phyloP scores from a whole-genome alignment of 2,797 vertebrate species.

The Pseudochirops corinnae region DNA sequence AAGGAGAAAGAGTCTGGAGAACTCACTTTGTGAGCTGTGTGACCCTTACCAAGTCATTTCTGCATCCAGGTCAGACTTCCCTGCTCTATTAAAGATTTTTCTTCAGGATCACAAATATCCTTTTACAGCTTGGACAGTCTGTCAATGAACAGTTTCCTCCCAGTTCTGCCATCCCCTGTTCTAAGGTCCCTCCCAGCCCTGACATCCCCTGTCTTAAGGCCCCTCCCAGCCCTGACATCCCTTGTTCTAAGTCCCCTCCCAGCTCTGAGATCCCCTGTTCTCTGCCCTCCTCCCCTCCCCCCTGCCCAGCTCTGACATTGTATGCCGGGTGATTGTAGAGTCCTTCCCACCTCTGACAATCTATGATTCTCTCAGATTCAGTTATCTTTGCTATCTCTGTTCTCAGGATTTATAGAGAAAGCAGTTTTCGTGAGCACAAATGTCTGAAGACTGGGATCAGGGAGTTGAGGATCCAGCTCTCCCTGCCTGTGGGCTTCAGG shows the following conservation, averaged over 20 bases:
- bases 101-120: not conserved
- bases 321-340: not conserved
- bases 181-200: too few species aligned
- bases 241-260: not conserved
- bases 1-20: rapidly evolving
- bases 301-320: not conserved
- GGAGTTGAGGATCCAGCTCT: not conserved
- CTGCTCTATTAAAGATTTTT: not conserved
- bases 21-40: rapidly evolving
- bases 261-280: not conserved
- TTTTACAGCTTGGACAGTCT: not conserved
- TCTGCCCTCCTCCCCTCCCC: rapidly evolving
- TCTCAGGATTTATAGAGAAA: not conserved
- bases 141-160: not conserved
- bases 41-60: not conserved
- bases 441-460: not conserved
- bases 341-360: not conserved
- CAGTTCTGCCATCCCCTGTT: too few species aligned
- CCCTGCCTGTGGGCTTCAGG: not conserved
- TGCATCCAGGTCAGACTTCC: too few species aligned
- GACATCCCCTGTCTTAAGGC: too few species aligned
- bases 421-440: not conserved
- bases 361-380: not conserved
- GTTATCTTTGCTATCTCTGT: not conserved
- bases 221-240: too few species aligned